Percentiles rank a stretch among this genome's conserved stretches.
Evolutionary conservation across 2,797 vertebrate species (phyloP).

Genomic region (Halcyon badia): DNA sequence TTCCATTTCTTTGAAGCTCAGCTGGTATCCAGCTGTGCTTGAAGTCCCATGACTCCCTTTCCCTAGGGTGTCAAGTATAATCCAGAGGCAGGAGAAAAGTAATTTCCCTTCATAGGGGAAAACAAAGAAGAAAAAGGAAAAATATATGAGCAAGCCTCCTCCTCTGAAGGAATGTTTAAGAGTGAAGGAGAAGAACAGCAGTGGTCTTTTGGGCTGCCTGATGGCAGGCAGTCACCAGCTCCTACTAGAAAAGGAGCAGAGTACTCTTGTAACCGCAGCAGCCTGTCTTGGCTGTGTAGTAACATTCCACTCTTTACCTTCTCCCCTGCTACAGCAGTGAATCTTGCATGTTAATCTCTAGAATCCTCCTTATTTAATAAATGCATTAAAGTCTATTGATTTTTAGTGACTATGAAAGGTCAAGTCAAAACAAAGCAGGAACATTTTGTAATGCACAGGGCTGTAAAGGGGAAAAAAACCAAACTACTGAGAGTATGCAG

Average conservation of each 20-base stretch:
- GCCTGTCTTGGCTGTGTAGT: background rate
- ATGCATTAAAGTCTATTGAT: constrained; percentile 65
- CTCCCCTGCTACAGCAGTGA: background rate
- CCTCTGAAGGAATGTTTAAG: background rate
- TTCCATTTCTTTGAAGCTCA: background rate
- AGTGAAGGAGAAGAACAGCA: background rate
- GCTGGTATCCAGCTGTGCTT: background rate
- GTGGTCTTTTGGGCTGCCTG: background rate
- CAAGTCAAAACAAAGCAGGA: constrained; percentile 45
- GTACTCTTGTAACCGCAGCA: background rate
- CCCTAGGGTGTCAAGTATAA: background rate
- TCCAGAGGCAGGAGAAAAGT: background rate
- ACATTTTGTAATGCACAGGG: background rate
- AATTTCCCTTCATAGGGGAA: background rate
- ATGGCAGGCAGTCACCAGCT: background rate
- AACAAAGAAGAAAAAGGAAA: background rate
- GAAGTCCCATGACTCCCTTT: background rate
- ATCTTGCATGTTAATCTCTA: constrained; percentile 20
- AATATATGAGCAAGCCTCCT: background rate
- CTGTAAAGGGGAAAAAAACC: background rate
- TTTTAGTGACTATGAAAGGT: constrained; percentile 60
- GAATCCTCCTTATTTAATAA: constrained; percentile 61
- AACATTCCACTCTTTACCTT: background rate
- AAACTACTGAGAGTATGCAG: background rate
- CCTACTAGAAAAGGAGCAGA: background rate